Percentiles rank a stretch among this genome's conserved stretches.
Conservation (phyloP, 2,888 invertebrate species). For the Lasiommata megera region DNA sequence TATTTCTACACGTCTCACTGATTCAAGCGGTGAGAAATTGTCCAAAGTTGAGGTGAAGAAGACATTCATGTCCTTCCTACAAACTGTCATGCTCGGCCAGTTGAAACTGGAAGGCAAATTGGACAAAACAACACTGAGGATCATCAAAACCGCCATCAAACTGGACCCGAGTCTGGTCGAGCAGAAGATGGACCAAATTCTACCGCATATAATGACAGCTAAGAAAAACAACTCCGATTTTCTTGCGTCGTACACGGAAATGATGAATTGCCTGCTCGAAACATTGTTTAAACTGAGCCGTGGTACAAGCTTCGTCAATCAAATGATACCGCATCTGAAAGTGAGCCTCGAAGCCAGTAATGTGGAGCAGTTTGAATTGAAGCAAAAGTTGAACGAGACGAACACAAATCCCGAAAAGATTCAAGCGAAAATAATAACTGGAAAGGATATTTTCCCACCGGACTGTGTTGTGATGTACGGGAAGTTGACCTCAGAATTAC, state of each 20-base stretch:
- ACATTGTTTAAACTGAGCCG: constrained; percentile 68
- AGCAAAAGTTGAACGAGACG: constrained; percentile 45
- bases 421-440: constrained; percentile 55
- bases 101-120: constrained; percentile 62
- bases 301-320: constrained; percentile 59
- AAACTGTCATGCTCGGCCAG: constrained; percentile 61
- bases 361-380: constrained; percentile 58
- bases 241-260: constrained; percentile 53
- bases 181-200: constrained; percentile 55
- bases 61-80: constrained; percentile 60
- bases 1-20: constrained; percentile 59
- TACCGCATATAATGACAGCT: constrained; percentile 62
- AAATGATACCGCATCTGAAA: constrained; percentile 64
- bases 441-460: constrained; percentile 59
- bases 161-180: constrained; percentile 69
- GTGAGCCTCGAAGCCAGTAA: constrained; percentile 55
- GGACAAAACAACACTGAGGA: constrained; percentile 59
- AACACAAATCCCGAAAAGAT: constrained; percentile 47
- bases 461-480: constrained; percentile 64
- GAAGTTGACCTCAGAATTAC: constrained; percentile 63
- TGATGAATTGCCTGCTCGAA: constrained; percentile 63
- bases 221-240: constrained; percentile 52
- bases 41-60: constrained; percentile 67
- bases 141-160: constrained; percentile 61
- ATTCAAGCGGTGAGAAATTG: constrained; percentile 61